Evolutionary conservation across 2,113 vertebrate species (phyloP).

Genomic region (Psammodynastes pulverulentus): DNA sequence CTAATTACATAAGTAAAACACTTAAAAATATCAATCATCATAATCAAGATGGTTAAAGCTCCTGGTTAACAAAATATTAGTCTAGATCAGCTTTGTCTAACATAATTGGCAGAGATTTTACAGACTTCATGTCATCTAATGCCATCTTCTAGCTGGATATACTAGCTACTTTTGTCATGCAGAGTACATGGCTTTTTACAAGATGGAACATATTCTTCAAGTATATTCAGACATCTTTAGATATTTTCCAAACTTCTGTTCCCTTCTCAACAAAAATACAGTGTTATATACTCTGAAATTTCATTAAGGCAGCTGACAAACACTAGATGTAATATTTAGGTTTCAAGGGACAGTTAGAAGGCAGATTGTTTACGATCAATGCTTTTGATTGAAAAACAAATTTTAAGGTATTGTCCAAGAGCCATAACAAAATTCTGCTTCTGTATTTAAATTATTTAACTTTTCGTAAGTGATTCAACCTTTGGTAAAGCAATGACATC

Average conservation of each 20-base stretch:
- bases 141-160: not conserved
- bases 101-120: not conserved
- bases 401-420: slow-evolving; percentile 29
- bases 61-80: not conserved
- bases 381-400: slow-evolving; percentile 35
- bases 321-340: slow-evolving; percentile 11
- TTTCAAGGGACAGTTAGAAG: slow-evolving; percentile 41
- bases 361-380: slow-evolving; percentile 8
- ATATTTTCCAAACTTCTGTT: not conserved
- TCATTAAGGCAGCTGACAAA: slow-evolving; percentile 28
- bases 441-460: slow-evolving; percentile 53
- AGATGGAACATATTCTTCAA: not conserved
- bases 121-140: not conserved
- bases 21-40: not conserved
- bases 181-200: not conserved
- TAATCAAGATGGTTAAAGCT: not conserved
- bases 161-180: not conserved
- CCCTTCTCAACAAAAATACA: not conserved
- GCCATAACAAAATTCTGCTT: slow-evolving; percentile 28
- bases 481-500: slow-evolving; percentile 41
- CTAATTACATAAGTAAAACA: not conserved
- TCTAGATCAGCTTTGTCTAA: not conserved
- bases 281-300: not conserved
- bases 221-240: not conserved
- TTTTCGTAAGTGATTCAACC: slow-evolving; percentile 32